These are phyloP conservation scores for Aphelocoma californica DNA, from an alignment of 2,797 vertebrate genomes.

Conservation along the genomic window DNA sequence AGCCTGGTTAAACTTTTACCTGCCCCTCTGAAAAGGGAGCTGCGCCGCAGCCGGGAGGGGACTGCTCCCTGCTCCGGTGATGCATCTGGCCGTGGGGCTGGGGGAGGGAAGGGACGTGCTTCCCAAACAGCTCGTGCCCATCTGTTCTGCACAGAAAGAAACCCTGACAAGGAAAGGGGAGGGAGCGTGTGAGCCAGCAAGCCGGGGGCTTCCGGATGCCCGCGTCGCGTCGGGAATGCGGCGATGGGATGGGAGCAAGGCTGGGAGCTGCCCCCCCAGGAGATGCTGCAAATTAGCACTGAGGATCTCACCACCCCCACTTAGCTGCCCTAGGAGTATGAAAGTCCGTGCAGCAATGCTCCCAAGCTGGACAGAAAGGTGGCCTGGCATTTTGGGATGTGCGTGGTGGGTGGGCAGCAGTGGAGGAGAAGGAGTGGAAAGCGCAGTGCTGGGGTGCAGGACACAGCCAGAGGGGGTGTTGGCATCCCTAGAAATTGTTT, in stretches of 20 bases:
- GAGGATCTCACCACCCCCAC: background rate
- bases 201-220: background rate
- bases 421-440: background rate
- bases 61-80: constrained; percentile 73
- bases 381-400: background rate
- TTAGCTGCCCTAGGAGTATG: background rate
- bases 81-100: background rate
- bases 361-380: background rate
- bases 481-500: background rate
- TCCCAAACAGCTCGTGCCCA: constrained; percentile 71
- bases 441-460: background rate
- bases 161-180: constrained; percentile 55
- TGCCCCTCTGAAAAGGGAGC: constrained; percentile 80
- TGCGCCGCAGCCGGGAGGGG: constrained; percentile 53
- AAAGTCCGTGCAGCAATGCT: background rate
- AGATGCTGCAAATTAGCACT: background rate
- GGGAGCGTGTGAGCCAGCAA: background rate
- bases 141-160: constrained; percentile 75
- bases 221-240: fast-evolving
- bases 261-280: background rate
- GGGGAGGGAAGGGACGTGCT: constrained; percentile 27
- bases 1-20: constrained; percentile 98
- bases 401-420: background rate
- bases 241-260: background rate
- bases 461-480: background rate